Evolutionary conservation across 2,797 vertebrate genomes (phyloP).

Genomic region (Microhierax caerulescens): DNA sequence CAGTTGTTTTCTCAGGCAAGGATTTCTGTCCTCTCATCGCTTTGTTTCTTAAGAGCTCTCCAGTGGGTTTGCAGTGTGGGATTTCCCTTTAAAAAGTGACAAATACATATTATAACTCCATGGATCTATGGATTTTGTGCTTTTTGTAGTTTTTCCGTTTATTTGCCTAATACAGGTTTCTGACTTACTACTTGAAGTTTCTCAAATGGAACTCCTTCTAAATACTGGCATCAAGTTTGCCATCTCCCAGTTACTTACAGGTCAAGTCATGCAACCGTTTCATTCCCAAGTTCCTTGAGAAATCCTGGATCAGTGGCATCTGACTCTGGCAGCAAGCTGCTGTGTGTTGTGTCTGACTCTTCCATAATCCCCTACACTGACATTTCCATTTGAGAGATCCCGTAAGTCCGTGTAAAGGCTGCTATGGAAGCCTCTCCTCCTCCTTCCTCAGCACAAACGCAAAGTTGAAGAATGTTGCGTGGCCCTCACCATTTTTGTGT

Average conservation of each 20-base stretch:
- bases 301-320: not conserved
- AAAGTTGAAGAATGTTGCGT: not conserved
- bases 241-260: not conserved
- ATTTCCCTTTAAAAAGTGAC: not conserved
- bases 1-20: not conserved
- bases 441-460: not conserved
- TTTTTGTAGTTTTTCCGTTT: not conserved
- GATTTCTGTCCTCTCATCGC: not conserved
- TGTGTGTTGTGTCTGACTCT: not conserved
- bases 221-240: not conserved
- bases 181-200: not conserved
- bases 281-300: not conserved
- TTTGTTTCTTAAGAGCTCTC: not conserved
- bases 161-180: not conserved
- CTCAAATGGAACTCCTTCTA: not conserved
- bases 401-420: not conserved
- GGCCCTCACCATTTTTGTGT: not conserved
- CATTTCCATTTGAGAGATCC: not conserved
- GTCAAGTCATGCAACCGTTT: not conserved
- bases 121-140: rapidly evolving
- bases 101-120: rapidly evolving
- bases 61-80: not conserved
- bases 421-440: not conserved
- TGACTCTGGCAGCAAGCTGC: not conserved
- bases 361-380: not conserved